Evolutionary conservation across 2,888 invertebrate genomes (phyloP), one percentile per base, ranked within the genome.

Genomic region (Nomada ruficornis): DNA sequence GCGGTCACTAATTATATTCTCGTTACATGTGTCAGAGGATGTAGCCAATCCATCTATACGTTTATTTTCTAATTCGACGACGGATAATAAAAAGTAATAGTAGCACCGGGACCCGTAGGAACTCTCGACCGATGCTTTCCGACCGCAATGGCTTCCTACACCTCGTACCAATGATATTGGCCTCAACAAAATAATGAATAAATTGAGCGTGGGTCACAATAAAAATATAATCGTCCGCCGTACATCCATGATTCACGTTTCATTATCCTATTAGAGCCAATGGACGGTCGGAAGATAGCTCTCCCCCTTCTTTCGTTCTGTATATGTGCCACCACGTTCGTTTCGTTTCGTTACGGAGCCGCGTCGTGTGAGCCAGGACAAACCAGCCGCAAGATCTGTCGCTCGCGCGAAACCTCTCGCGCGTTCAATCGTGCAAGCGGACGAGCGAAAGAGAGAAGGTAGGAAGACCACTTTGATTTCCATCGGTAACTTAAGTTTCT

Each of bases 131-230:
- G 77, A 86, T 80, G 83, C 83, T 83, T 86, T 84, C 83, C 86
- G 88, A 88, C 79, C 71, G 87, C 86, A 80, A 84, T 81, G 82
- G 82, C 88, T 86, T 89, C 89, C 83, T 89, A 86, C 89, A 90
- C 84, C 87, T 89, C 89, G 85, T 85, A 86, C 88, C 90, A 91
- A 92, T 92, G 91, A 92, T 92, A 92, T 92, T 92, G 91, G 91
- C 91, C 89, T 92, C 91, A 92, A 91, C 91, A 92, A 91, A 92
- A 91, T 92, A 92, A 92, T 92, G 91, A 91, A 91, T 92, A 91
- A 92, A 92, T 92, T 92, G 92, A 92, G 87, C 90, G 83, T 88
- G 88, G 89, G 87, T 88, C 84, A 88, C 89, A 91, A 91, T 91
- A 91, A 90, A 92, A 91, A 90, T 90, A 91, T 91, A 92, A 92